Evolutionary conservation across 2,888 invertebrate species (phyloP).

Genomic region (Stenotaenia linearis): DNA sequence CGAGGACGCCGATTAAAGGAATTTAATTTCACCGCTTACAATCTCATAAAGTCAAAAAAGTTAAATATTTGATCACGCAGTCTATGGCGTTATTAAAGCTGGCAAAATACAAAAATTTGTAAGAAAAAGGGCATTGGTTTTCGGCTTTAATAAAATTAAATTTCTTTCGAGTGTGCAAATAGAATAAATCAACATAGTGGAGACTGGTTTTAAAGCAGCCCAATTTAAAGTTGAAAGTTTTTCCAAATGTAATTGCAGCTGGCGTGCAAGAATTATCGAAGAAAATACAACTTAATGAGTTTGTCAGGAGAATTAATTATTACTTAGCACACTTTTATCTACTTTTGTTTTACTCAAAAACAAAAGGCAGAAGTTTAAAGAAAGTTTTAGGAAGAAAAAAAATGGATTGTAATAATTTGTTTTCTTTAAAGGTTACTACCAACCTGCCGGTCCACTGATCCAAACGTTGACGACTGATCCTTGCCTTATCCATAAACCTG

Average conservation of each 20-base stretch:
- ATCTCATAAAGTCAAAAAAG: too few relatives aligned
- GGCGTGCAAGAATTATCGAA: neutral
- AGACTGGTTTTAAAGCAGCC: neutral
- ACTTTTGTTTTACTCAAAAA: too few relatives aligned
- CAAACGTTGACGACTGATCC: conserved; percentile 38
- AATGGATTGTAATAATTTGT: too few relatives aligned
- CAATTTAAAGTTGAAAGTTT: neutral
- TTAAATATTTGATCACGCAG: too few relatives aligned
- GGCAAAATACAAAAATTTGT: too few relatives aligned
- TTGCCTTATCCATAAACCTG: conserved; percentile 41
- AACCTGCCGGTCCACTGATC: conserved; percentile 85
- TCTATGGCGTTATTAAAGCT: too few relatives aligned
- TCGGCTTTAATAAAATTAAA: neutral
- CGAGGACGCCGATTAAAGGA: too few relatives aligned
- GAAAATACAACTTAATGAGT: neutral
- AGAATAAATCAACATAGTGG: neutral
- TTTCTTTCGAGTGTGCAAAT: neutral
- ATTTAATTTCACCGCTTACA: too few relatives aligned
- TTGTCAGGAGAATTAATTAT: neutral
- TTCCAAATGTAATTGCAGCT: neutral
- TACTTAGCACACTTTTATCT: neutral
- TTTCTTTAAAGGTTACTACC: conserved; percentile 54
- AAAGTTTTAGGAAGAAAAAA: too few relatives aligned
- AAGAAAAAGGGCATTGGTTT: too few relatives aligned
- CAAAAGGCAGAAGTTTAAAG: too few relatives aligned